A percentile compares a stretch with the other conserved stretches of the same genome.
These are phyloP conservation scores for Brachyrhaphis roseni DNA, from an alignment of 2,797 vertebrate species.

Conservation along the genomic window DNA sequence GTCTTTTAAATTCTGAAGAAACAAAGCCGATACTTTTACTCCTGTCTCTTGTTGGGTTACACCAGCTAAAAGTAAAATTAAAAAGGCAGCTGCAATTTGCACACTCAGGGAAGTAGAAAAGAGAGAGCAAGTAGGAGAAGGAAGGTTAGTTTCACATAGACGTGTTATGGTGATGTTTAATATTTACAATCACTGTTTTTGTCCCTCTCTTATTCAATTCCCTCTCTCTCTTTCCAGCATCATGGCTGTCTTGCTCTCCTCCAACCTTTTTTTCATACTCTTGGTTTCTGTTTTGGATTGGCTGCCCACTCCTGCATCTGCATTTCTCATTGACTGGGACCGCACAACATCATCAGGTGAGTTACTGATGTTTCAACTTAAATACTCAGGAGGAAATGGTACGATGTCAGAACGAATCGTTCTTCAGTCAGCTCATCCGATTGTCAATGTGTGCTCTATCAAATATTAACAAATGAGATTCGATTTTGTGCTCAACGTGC, in stretches of 20 bases:
- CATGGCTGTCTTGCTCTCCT: constrained; percentile 57
- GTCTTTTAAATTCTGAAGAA: constrained; percentile 26
- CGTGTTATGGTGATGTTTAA: constrained; percentile 53
- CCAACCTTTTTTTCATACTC: constrained; percentile 57
- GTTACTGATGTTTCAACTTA: constrained; percentile 19
- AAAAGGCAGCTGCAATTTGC: constrained; percentile 45
- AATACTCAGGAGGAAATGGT: constrained; percentile 1
- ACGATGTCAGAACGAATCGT: background rate
- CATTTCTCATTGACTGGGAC: constrained; percentile 48
- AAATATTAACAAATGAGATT: constrained; percentile 68
- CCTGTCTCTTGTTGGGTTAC: constrained; percentile 46
- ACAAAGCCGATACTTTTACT: constrained; percentile 46
- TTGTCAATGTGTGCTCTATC: constrained; percentile 35
- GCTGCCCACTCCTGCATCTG: constrained; percentile 55
- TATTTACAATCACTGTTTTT: constrained; percentile 56
- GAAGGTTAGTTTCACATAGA: constrained; percentile 49
- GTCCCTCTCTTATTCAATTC: constrained; percentile 28
- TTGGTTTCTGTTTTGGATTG: constrained; percentile 61
- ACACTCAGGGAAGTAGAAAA: constrained; percentile 16
- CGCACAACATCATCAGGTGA: constrained; percentile 62
- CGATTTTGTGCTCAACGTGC: constrained; percentile 31
- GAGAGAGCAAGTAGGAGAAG: constrained; percentile 9
- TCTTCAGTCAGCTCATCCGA: constrained; percentile 25
- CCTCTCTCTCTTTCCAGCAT: constrained; percentile 49
- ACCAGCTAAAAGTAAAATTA: constrained; percentile 63